Evolutionary conservation across 2,888 invertebrate genomes (phyloP).

Genomic region (Aporophyla nigra): DNA sequence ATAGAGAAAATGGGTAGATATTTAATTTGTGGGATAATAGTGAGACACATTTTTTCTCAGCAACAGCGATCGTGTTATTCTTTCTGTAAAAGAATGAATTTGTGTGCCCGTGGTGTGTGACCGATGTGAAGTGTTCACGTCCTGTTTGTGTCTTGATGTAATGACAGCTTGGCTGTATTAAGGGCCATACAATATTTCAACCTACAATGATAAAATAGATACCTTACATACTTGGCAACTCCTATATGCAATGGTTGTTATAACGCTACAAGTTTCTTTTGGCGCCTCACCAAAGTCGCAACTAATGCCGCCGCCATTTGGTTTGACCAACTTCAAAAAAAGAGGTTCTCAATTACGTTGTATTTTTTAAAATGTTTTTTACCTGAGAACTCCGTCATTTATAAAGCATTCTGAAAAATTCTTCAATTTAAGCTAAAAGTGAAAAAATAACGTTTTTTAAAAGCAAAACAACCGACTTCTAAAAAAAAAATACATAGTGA

Average conservation of each 20-base stretch:
- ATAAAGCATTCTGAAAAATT: too few species aligned
- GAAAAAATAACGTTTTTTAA: too few species aligned
- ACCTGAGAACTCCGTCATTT: too few species aligned
- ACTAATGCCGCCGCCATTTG: background rate
- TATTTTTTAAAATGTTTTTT: too few species aligned
- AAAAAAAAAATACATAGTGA: too few species aligned
- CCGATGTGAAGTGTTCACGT: conserved; percentile 39
- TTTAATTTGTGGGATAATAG: background rate
- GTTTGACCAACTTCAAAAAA: too few species aligned
- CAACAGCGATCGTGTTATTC: conserved; percentile 13
- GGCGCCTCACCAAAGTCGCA: background rate
- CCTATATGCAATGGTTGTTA: background rate
- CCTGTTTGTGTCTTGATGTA: conserved; percentile 49
- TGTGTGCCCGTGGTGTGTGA: conserved; percentile 38
- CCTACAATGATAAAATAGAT: background rate
- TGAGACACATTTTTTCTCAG: conserved; percentile 7
- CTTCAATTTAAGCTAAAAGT: too few species aligned
- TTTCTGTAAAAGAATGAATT: background rate
- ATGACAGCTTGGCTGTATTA: conserved; percentile 42
- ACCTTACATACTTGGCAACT: background rate
- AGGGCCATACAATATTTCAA: conserved; percentile 6
- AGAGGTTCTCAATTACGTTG: too few species aligned
- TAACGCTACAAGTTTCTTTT: background rate
- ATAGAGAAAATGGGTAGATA: background rate
- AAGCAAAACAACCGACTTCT: too few species aligned